A percentile compares a stretch with the other conserved stretches of the same genome.
phyloP scores from a whole-genome alignment of 2,888 invertebrate genomes.

The Deroplatys truncata region DNA sequence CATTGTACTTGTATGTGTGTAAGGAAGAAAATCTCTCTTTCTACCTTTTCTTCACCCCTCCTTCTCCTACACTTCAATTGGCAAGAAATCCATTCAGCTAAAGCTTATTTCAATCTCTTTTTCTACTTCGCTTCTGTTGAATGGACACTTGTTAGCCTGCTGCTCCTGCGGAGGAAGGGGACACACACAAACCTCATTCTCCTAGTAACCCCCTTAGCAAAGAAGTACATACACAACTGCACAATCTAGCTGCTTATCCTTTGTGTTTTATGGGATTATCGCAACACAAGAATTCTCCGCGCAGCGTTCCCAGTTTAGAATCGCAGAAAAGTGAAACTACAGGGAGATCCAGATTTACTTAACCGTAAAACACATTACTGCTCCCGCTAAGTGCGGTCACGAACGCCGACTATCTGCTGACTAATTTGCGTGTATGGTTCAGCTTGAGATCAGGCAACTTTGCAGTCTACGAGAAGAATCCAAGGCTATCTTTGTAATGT shows the following conservation, averaged over 20 bases:
- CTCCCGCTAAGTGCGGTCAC: no score
- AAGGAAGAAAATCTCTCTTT: not conserved
- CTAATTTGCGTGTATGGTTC: no score
- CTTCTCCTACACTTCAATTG: slow-evolving; percentile 16
- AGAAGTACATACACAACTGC: not conserved
- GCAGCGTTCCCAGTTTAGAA: not conserved
- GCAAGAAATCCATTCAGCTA: slow-evolving; percentile 14
- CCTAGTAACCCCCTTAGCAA: not conserved
- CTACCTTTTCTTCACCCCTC: not conserved
- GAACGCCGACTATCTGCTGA: no score
- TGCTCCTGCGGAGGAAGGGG: not conserved
- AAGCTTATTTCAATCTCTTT: slow-evolving; percentile 15
- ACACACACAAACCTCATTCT: not conserved
- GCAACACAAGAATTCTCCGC: not conserved
- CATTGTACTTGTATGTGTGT: slow-evolving; percentile 4
- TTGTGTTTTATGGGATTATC: no score
- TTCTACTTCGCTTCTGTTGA: slow-evolving; percentile 21
- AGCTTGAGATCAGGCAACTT: no score
- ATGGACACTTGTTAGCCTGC: slow-evolving; percentile 24
- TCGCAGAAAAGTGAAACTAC: not conserved
- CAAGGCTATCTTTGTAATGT: no score
- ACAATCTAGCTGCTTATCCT: no score
- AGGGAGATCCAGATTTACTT: not conserved
- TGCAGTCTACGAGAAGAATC: no score
- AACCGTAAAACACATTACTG: not conserved